phyloP scores from a whole-genome alignment of 2,888 invertebrate species.

The Caenorhabditis sp. region DNA sequence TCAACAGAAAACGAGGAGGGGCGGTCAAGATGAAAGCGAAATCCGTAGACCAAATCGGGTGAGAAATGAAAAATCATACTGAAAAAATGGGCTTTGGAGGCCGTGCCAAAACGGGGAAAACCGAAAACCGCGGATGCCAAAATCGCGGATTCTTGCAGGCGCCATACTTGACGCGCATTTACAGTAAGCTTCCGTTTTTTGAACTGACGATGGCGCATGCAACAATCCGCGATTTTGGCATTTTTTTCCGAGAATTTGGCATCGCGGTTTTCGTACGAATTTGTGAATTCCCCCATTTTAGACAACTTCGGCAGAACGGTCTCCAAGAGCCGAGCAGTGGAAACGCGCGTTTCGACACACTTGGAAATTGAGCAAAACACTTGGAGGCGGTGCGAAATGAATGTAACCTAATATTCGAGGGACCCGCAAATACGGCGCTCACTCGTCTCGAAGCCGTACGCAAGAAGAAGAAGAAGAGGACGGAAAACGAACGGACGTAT shows the following conservation, averaged over 20 bases:
- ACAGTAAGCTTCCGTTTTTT: too few species aligned
- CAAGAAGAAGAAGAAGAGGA: constrained; percentile 11
- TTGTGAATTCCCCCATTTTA: too few species aligned
- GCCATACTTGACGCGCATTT: too few species aligned
- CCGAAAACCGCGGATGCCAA: background rate
- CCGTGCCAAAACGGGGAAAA: too few species aligned
- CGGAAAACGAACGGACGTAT: constrained; percentile 38
- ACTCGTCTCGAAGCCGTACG: constrained; percentile 26
- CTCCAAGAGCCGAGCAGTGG: too few species aligned
- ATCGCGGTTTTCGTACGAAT: too few species aligned
- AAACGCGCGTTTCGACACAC: constrained; percentile 33
- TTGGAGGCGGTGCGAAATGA: constrained; percentile 48
- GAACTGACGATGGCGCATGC: too few species aligned
- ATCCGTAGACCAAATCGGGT: constrained; percentile 19
- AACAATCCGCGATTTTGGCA: too few species aligned
- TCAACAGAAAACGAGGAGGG: constrained; percentile 43
- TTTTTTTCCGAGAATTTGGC: too few species aligned
- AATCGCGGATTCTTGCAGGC: too few species aligned
- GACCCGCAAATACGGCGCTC: constrained; percentile 54
- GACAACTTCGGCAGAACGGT: background rate
- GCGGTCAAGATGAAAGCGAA: constrained; percentile 50
- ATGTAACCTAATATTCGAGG: constrained; percentile 58
- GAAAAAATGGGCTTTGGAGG: too few species aligned
- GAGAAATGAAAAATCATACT: background rate
- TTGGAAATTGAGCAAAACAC: constrained; percentile 47